These are phyloP conservation scores for Troilus luridus DNA, from an alignment of 2,888 invertebrate genomes.

Conservation along the genomic window DNA sequence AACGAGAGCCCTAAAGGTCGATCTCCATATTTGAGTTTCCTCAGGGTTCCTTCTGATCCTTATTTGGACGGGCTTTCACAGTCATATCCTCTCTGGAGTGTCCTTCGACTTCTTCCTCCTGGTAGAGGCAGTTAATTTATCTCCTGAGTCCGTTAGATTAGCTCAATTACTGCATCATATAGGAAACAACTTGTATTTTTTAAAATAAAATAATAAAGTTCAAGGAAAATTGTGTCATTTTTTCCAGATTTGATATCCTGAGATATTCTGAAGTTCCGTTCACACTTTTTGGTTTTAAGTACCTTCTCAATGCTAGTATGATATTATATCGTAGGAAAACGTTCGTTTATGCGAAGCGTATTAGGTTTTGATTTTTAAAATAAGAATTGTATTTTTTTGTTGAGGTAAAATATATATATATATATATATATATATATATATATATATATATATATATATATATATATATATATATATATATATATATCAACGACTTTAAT, in stretches of 20 bases:
- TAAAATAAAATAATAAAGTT: background rate
- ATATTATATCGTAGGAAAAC: too few relatives aligned
- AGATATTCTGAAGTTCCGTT: background rate
- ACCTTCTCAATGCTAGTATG: too few relatives aligned
- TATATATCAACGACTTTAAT: too few relatives aligned
- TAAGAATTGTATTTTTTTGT: too few relatives aligned
- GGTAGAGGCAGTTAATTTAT: background rate
- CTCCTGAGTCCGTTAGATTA: background rate
- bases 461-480: too few relatives aligned
- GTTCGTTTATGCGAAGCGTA: too few relatives aligned
- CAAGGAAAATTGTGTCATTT: background rate
- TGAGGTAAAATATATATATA: too few relatives aligned
- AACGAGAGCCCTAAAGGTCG: background rate
- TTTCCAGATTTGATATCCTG: background rate
- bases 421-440: too few relatives aligned
- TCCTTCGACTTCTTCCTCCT: background rate
- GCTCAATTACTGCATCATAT: background rate
- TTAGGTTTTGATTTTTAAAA: too few relatives aligned
- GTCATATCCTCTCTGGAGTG: background rate
- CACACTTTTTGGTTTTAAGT: too few relatives aligned
- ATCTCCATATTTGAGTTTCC: background rate
- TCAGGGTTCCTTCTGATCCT: background rate
- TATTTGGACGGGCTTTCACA: background rate
- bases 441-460: too few relatives aligned
- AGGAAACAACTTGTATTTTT: background rate